These are phyloP conservation scores for Alces alces DNA, from an alignment of 2,113 vertebrate species.

Conservation along the genomic window DNA sequence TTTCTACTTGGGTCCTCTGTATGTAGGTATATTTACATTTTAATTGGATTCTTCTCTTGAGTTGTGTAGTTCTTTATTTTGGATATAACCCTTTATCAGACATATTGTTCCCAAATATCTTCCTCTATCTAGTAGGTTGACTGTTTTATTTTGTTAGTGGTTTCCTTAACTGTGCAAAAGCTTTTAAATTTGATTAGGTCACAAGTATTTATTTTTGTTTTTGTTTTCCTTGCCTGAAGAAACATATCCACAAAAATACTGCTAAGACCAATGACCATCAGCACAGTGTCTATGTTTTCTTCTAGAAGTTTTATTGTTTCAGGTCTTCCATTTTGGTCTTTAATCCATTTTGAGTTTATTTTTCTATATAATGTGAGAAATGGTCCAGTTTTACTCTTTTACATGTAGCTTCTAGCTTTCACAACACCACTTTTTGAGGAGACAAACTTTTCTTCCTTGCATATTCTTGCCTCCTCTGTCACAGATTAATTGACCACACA, in stretches of 20 bases:
- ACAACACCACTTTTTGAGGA: background rate
- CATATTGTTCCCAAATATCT: background rate
- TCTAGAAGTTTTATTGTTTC: background rate
- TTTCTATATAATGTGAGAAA: background rate
- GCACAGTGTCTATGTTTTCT: background rate
- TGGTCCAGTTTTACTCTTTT: background rate
- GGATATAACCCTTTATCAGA: background rate
- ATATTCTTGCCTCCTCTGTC: background rate
- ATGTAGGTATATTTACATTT: background rate
- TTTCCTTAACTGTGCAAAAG: background rate
- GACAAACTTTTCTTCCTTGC: background rate
- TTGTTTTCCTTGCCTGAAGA: background rate
- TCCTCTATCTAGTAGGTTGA: background rate
- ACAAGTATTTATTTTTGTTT: background rate
- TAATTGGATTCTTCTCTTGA: background rate
- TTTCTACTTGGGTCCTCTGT: background rate
- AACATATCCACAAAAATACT: background rate
- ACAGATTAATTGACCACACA: background rate
- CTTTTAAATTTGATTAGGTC: background rate
- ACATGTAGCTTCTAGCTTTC: background rate
- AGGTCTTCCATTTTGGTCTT: background rate
- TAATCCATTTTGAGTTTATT: background rate
- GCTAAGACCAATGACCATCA: background rate
- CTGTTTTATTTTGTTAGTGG: background rate
- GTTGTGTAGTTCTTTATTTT: background rate